These are phyloP conservation scores for Rhipidura dahli DNA, from an alignment of 2,113 vertebrate genomes.

Conservation along the genomic window DNA sequence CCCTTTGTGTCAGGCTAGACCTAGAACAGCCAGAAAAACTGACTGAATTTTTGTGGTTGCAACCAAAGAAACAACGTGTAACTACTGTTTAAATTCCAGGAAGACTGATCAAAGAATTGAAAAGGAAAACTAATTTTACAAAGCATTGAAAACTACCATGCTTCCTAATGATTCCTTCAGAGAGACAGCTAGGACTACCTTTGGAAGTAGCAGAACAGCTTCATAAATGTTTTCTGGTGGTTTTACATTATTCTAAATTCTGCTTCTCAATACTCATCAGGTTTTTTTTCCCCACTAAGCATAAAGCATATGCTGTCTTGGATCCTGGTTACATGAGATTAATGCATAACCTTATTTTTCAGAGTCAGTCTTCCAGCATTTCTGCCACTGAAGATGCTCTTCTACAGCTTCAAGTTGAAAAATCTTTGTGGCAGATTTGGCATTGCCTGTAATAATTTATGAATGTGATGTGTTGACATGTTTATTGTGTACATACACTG, in stretches of 20 bases:
- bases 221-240: not conserved
- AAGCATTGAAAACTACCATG: not conserved
- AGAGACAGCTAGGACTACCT: not conserved
- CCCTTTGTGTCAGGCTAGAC: not conserved
- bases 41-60: not conserved
- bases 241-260: not conserved
- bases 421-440: conserved; percentile 46
- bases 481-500: conserved; percentile 44
- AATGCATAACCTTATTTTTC: not conserved
- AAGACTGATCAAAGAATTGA: not conserved
- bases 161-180: not conserved
- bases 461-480: conserved; percentile 36
- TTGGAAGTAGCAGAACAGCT: not conserved
- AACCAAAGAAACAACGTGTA: not conserved
- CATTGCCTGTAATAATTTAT: conserved; percentile 55
- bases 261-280: not conserved
- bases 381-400: conserved; percentile 35
- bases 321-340: not conserved
- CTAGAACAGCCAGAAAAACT: not conserved
- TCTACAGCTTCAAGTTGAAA: not conserved
- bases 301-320: not conserved
- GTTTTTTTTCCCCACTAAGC: not conserved
- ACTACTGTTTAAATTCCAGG: not conserved
- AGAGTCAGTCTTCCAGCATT: conserved; percentile 11
- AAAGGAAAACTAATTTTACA: not conserved